phyloP scores from a whole-genome alignment of 2,113 vertebrate genomes.

The Anseranas semipalmata region DNA sequence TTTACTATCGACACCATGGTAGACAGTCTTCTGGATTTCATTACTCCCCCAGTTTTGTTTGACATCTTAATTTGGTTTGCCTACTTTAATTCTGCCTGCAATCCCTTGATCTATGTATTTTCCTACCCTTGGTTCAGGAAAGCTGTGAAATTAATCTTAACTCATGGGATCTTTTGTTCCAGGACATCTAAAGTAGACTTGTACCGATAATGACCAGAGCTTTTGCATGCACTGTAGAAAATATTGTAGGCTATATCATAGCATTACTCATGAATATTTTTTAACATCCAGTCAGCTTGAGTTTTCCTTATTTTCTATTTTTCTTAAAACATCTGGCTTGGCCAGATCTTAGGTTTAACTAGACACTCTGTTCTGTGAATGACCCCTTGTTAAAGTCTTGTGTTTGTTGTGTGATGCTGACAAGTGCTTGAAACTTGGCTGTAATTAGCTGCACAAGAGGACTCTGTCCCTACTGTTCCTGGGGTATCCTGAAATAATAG shows the following conservation, averaged over 20 bases:
- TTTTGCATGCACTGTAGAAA: background rate
- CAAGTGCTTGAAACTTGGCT: background rate
- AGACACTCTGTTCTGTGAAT: background rate
- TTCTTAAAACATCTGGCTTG: background rate
- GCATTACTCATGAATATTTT: background rate
- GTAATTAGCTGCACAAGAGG: background rate
- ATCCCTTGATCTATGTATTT: constrained; percentile 69
- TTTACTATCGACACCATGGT: constrained; percentile 49
- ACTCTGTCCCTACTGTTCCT: background rate
- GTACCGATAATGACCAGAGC: constrained; percentile 38
- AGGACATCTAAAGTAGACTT: constrained; percentile 35
- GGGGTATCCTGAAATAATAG: background rate
- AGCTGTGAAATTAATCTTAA: constrained; percentile 59
- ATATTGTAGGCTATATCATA: background rate
- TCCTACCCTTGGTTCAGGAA: constrained; percentile 68
- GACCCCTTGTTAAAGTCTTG: background rate
- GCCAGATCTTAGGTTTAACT: background rate
- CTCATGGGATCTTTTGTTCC: background rate
- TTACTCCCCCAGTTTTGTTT: constrained; percentile 51
- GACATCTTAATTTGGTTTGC: constrained; percentile 69
- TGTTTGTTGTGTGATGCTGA: background rate
- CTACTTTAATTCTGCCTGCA: constrained; percentile 71
- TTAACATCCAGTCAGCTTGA: background rate
- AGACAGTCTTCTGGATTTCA: constrained; percentile 56
- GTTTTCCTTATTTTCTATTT: background rate